Evolutionary conservation across 2,888 invertebrate species (phyloP).

Genomic region (Malthinus flaveolus): DNA sequence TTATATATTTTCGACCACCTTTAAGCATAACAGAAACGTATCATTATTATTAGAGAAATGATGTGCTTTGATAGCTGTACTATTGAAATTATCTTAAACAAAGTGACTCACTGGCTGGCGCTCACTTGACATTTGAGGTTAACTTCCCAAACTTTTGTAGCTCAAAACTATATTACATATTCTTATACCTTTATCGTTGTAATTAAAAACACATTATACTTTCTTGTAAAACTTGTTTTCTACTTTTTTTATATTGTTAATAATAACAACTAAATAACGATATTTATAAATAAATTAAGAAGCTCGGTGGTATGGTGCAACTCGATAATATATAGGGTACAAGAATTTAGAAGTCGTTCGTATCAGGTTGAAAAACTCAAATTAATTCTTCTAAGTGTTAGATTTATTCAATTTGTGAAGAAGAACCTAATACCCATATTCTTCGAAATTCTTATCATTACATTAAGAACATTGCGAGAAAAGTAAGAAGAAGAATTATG

Average conservation of each 20-base stretch:
- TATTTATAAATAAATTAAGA: constrained; percentile 24
- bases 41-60: constrained; percentile 19
- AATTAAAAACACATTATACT: constrained; percentile 28
- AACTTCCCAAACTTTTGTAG: constrained; percentile 24
- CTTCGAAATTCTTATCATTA: too few relatives aligned
- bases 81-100: constrained; percentile 23
- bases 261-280: constrained; percentile 19
- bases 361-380: too few relatives aligned
- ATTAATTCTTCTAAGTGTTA: too few relatives aligned
- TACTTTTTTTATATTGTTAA: constrained; percentile 18
- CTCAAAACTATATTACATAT: constrained; percentile 12
- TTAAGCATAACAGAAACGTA: constrained; percentile 10
- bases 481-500: too few relatives aligned
- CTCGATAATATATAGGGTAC: background rate
- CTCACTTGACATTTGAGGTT: constrained; percentile 21
- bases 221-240: constrained; percentile 18
- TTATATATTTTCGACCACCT: constrained; percentile 14
- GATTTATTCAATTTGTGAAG: too few relatives aligned
- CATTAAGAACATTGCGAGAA: too few relatives aligned
- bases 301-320: background rate
- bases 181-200: constrained; percentile 18
- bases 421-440: too few relatives aligned
- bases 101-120: constrained; percentile 18
- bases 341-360: too few relatives aligned
- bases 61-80: constrained; percentile 3